Conservation (phyloP, 2,113 vertebrate species). For the Pluvialis apricaria region DNA sequence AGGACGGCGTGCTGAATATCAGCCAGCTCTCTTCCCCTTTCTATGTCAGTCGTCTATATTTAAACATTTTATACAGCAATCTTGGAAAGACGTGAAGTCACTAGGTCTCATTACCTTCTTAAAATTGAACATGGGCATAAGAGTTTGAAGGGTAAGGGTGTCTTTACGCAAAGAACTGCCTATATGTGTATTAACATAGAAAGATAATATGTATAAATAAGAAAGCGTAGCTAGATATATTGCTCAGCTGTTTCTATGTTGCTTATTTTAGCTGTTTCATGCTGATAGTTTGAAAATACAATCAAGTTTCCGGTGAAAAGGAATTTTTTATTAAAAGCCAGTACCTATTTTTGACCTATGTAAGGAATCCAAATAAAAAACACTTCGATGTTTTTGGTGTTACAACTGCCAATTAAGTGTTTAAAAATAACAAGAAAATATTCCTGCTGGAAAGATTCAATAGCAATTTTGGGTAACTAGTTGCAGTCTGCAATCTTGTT, state of each 20-base stretch:
- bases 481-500: neutral
- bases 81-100: neutral
- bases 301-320: neutral
- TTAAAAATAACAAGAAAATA: slow-evolving; percentile 2
- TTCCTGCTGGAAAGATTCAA: neutral
- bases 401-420: neutral
- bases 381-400: neutral
- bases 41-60: neutral
- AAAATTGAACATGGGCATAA: rapidly evolving
- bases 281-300: neutral
- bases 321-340: neutral
- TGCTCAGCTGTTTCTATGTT: neutral
- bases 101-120: neutral
- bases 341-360: neutral
- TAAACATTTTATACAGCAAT: neutral
- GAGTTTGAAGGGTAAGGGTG: neutral
- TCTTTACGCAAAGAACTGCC: neutral
- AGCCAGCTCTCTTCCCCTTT: neutral
- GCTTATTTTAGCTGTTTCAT: neutral
- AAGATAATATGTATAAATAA: neutral
- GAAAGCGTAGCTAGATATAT: neutral
- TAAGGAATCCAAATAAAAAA: neutral
- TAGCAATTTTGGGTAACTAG: neutral
- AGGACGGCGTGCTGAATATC: neutral
- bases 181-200: too few species aligned